phyloP scores from a whole-genome alignment of 2,888 invertebrate species.

The Luffia ferchaultella region DNA sequence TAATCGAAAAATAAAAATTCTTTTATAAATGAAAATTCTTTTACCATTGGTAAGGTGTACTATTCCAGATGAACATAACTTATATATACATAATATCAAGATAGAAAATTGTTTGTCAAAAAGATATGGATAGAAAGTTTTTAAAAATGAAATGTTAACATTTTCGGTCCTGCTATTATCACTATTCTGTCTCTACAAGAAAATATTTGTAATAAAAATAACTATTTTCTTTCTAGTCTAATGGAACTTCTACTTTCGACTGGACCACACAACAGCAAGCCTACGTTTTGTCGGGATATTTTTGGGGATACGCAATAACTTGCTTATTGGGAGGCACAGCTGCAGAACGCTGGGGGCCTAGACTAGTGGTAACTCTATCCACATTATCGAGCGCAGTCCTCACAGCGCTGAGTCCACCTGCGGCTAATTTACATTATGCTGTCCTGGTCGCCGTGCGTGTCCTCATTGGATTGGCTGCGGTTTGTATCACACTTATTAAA shows the following conservation, averaged over 20 bases:
- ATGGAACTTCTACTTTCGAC: constrained; percentile 42
- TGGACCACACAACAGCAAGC: constrained; percentile 73
- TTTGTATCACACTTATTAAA: too few relatives aligned
- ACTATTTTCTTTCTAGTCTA: constrained; percentile 34
- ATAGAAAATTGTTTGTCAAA: too few relatives aligned
- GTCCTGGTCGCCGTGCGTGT: constrained; percentile 66
- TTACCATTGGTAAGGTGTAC: too few relatives aligned
- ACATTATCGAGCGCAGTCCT: constrained; percentile 60
- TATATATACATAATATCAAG: too few relatives aligned
- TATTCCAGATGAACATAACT: too few relatives aligned
- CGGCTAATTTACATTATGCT: constrained; percentile 65
- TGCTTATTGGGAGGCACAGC: constrained; percentile 70
- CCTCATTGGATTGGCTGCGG: constrained; percentile 69
- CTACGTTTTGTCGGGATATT: constrained; percentile 65
- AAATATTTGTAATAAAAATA: too few relatives aligned
- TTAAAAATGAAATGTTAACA: too few relatives aligned
- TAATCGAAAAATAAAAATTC: too few relatives aligned
- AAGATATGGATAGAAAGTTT: too few relatives aligned
- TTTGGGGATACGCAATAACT: constrained; percentile 69
- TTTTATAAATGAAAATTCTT: too few relatives aligned
- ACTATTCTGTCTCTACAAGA: too few relatives aligned
- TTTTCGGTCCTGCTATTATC: too few relatives aligned
- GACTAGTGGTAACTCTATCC: constrained; percentile 64
- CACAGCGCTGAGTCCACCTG: constrained; percentile 69
- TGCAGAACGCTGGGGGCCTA: constrained; percentile 71